phyloP scores from a whole-genome alignment of 2,113 vertebrate genomes.

The Bujurquina vittata region DNA sequence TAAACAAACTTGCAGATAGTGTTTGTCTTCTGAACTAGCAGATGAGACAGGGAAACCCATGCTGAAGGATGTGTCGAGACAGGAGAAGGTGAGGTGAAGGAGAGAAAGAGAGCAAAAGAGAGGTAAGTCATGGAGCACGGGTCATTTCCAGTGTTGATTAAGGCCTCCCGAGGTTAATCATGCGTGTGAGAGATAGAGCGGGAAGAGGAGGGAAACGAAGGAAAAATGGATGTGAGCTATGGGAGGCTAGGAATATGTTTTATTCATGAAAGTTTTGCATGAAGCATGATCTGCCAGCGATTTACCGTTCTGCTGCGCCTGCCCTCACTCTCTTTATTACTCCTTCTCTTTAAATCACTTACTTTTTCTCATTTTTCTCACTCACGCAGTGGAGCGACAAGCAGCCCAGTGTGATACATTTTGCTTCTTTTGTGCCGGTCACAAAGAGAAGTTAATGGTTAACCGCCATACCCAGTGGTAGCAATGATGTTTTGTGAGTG shows the following conservation, averaged over 20 bases:
- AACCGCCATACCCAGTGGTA: conserved; percentile 5
- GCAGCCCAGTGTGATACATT: conserved; percentile 41
- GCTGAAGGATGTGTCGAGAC: conserved; percentile 20
- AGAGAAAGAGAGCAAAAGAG: conserved; percentile 35
- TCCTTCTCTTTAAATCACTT: conserved; percentile 73
- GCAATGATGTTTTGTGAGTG: conserved; percentile 29
- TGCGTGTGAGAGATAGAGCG: conserved; percentile 76
- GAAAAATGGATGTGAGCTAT: conserved; percentile 71
- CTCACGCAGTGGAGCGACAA: conserved; percentile 33
- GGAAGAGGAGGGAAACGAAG: conserved; percentile 55
- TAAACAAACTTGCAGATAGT: conserved; percentile 35
- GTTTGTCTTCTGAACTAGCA: conserved; percentile 8
- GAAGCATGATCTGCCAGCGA: conserved; percentile 79
- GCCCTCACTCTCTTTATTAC: conserved; percentile 65
- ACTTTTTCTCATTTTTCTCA: conserved; percentile 65
- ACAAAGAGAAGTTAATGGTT: conserved; percentile 60
- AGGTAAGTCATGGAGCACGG: conserved; percentile 72
- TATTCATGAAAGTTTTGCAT: conserved; percentile 82
- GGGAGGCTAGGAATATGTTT: conserved; percentile 76
- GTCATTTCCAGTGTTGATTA: conserved; percentile 82
- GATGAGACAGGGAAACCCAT: conserved; percentile 21
- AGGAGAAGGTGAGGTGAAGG: conserved; percentile 50
- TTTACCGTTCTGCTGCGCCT: conserved; percentile 67
- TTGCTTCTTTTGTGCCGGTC: conserved; percentile 50
- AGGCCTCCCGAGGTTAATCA: conserved; percentile 80